Evolutionary conservation across 2,797 vertebrate species (phyloP), one percentile per base, ranked within the genome.

Genomic region (Dendrocincla fuliginosa): DNA sequence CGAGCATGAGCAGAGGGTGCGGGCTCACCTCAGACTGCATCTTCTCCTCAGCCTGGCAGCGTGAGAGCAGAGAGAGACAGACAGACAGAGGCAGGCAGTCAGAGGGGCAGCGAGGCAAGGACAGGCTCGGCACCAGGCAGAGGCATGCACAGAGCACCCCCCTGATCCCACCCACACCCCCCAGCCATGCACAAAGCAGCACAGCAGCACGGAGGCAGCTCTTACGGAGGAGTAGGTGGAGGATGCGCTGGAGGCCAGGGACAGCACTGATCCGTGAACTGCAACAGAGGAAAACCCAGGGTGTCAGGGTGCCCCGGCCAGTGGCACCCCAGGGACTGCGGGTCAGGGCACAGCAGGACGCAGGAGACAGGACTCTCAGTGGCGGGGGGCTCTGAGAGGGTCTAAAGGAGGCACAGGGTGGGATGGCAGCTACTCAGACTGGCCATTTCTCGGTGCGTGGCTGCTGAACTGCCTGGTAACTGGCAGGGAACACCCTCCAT

Each of bases 211-310:
- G 0, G 55, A 57, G 63, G 73, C 2, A 24, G 96, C 81, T 98
- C 99, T 99, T 98, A 99, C 99, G 93, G 99, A 99, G 84, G 99
- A 99, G 97, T 99, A 99, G 53, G 95, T 99, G 47, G 99, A 99
- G 5, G 99, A 99, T 2, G 99, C 99, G 11, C 99, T 99, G 89
- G 99, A 99, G n/a, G 99, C 99, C 98, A 99, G 96, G 50, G 99
- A 99, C 92, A 99, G 98, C 33, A 99, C 99, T 1, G 99, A 99
- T 91, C 99, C 99, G 3, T 99, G 99, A 97, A 99, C 99, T 99
- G 98, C 85, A 98, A 98, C 93, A 97, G 93, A 97, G 91, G 33
- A 89, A 76, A 84, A 92, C 35, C 52, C 44, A 0, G 70, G 6
- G 2, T 44, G 75, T 90, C 74, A 97, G 82, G 25, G 52, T 24